Evolutionary conservation across 2,113 vertebrate species (phyloP), one percentile per base, ranked within the genome.

Genomic region (Nibea coibor): DNA sequence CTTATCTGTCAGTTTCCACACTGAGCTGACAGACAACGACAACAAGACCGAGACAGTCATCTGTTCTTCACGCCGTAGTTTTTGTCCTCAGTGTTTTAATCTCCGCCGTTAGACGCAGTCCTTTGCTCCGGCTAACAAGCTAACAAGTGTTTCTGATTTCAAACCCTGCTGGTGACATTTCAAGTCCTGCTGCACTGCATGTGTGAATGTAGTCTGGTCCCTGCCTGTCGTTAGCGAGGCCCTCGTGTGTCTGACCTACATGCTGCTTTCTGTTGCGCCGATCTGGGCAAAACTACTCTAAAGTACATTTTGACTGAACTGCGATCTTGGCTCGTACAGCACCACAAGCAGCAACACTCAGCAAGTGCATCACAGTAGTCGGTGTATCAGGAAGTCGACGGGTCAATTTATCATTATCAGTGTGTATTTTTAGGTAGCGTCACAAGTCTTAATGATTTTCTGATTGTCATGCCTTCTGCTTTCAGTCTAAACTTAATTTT

Each of bases 111-210:
- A 16, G 24, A 16, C 6, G 10, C 48, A 72, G 15, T 54, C 39
- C 53, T 12, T 54, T 19, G 11, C 15, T 71, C 43, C 45, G 72
- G 61, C 35, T 65, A 35, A 54, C 16, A 45, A 81, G 17, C 26
- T 20, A 26, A 26, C 4, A 28, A 75, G 45, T 76, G 72, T 84
- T 72, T 70, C 35, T 74, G 24, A 24, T 47, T 87, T 88, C 6
- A 6, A 96, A 94, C 88, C 86, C 90, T 91, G 91, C 94, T 96
- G 96, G 96, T 95, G 88, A 88, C 97, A 97, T 97, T 97, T 97
- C 97, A 98, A 97, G 97, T 96, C 96, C 97, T 98, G 96, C 95
- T 95, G 95, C 95, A 91, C 94, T 97, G 97, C 97, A 97, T 97
- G 97, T 95, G 83, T 95, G 93, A 92, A 95, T 95, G 96, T 95